phyloP scores from a whole-genome alignment of 2,797 vertebrate genomes.

The Periophthalmus magnuspinnatus region DNA sequence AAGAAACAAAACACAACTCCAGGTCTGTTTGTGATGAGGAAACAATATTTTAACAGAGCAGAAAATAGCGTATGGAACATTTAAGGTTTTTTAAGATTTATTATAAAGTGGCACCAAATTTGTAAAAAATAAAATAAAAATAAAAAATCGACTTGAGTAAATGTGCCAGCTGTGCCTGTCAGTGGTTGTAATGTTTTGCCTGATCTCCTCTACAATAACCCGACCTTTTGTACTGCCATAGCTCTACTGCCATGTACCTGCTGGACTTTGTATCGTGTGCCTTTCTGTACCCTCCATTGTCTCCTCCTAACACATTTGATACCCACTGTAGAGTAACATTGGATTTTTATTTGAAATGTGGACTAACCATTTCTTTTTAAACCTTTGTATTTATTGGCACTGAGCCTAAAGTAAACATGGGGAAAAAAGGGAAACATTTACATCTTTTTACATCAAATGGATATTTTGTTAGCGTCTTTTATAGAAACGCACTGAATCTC shows the following conservation, averaged over 20 bases:
- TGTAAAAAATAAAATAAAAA: too few relatives aligned
- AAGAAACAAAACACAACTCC: too few relatives aligned
- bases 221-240: not conserved
- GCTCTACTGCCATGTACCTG: conserved; percentile 12
- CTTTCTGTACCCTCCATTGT: conserved; percentile 71
- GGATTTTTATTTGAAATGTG: conserved; percentile 27
- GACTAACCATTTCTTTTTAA: conserved; percentile 59
- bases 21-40: too few relatives aligned
- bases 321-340: conserved; percentile 60
- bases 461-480: conserved; percentile 81
- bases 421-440: conserved; percentile 52
- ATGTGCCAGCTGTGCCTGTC: not conserved
- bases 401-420: conserved; percentile 75
- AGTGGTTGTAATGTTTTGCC: conserved; percentile 1
- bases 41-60: too few relatives aligned
- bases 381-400: conserved; percentile 81
- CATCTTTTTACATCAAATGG: conserved; percentile 71
- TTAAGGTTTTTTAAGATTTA: too few relatives aligned
- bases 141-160: too few relatives aligned
- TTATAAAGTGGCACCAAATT: too few relatives aligned
- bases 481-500: conserved; percentile 79
- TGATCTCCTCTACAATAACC: not conserved
- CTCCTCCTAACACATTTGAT: conserved; percentile 59
- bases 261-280: conserved; percentile 69
- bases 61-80: too few relatives aligned